These are phyloP conservation scores for Caenorhabditis briggsae DNA, from an alignment of 1,140 invertebrate species.

Conservation along the genomic window DNA sequence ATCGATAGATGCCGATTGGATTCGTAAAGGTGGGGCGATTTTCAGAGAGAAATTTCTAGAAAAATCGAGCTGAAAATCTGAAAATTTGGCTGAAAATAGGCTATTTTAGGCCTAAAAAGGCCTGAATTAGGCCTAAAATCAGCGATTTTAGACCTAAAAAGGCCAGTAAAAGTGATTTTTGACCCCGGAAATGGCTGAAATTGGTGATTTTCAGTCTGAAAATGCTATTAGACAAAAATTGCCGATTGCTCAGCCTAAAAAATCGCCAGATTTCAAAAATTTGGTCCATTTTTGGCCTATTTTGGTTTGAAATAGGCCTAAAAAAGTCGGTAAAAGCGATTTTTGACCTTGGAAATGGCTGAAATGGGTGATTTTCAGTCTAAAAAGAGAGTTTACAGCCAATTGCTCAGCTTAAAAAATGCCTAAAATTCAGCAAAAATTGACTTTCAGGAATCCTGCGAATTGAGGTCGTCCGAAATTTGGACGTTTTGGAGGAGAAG, in stretches of 20 bases:
- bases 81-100: no score
- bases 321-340: background rate
- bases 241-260: no score
- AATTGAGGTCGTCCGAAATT: conserved; percentile 91
- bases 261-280: background rate
- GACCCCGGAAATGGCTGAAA: no score
- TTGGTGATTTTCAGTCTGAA: no score
- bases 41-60: no score
- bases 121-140: no score
- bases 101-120: no score
- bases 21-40: conserved; percentile 82
- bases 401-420: conserved; percentile 64
- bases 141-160: no score
- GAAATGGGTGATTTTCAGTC: background rate
- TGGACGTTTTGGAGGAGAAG: conserved; percentile 60
- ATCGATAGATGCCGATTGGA: conserved; percentile 90
- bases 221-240: no score
- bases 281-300: background rate
- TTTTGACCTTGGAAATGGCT: background rate
- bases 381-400: conserved; percentile 9
- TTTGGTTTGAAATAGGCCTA: background rate
- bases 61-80: no score
- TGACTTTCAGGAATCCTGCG: conserved; percentile 85
- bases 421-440: conserved; percentile 35
- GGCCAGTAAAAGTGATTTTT: background rate